A percentile compares a stretch with the other conserved stretches of the same genome.
phyloP scores from a whole-genome alignment of 2,888 invertebrate genomes.

The Eugnorisma glareosa region DNA sequence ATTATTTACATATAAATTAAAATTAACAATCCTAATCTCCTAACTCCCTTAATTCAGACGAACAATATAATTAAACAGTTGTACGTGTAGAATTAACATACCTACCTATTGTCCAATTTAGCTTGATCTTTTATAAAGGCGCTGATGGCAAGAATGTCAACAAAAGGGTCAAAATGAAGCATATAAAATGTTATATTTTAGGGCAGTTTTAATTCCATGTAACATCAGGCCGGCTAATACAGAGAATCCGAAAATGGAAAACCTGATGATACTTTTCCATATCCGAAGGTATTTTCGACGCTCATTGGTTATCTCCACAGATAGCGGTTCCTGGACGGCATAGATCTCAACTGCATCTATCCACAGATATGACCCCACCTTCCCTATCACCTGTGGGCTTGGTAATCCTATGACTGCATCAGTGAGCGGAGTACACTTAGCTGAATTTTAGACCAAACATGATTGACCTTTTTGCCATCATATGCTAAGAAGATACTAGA shows the following conservation, averaged over 20 bases:
- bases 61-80: conserved; percentile 49
- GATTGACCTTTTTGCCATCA: neutral
- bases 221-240: neutral
- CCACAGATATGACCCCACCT: neutral
- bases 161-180: neutral
- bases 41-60: conserved; percentile 34
- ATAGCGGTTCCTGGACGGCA: neutral
- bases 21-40: conserved; percentile 39
- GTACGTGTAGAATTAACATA: conserved; percentile 43
- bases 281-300: neutral
- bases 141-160: neutral
- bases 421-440: neutral
- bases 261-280: neutral
- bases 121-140: conserved; percentile 1
- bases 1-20: no score
- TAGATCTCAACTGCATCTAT: neutral
- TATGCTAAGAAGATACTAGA: neutral
- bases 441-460: neutral
- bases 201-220: neutral
- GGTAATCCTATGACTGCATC: neutral
- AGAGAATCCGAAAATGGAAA: neutral
- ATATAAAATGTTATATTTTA: neutral
- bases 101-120: neutral
- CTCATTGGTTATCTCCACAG: neutral
- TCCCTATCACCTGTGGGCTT: neutral